phyloP scores from a whole-genome alignment of 2,797 vertebrate genomes.

The Enteromius argenteus region DNA sequence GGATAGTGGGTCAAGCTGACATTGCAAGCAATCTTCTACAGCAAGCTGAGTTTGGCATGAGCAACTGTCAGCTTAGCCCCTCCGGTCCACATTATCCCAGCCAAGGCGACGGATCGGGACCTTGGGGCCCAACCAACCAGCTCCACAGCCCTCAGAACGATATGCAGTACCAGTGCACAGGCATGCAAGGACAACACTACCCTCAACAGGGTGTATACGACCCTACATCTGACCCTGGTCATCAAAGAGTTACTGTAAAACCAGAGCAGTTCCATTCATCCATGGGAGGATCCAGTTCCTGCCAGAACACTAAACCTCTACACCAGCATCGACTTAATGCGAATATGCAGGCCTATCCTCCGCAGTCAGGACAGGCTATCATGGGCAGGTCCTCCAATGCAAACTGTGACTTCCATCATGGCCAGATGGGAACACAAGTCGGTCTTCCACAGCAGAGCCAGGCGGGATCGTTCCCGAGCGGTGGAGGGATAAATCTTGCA shows the following conservation, averaged over 20 bases:
- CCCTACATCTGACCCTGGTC: conserved; percentile 75
- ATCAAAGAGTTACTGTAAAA: conserved; percentile 87
- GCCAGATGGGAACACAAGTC: conserved; percentile 63
- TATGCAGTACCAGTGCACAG: conserved; percentile 68
- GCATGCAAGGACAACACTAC: conserved; percentile 72
- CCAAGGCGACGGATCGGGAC: conserved; percentile 63
- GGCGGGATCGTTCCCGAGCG: conserved; percentile 71
- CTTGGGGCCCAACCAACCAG: conserved; percentile 80
- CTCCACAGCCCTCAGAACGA: conserved; percentile 68
- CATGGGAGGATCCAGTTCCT: conserved; percentile 80
- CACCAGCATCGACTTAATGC: conserved; percentile 74
- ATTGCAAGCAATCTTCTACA: conserved; percentile 80
- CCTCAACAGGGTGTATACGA: conserved; percentile 77
- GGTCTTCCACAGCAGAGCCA: conserved; percentile 69
- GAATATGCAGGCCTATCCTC: conserved; percentile 69
- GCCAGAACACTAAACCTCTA: conserved; percentile 81
- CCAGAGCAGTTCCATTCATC: conserved; percentile 86
- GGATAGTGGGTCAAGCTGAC: conserved; percentile 70
- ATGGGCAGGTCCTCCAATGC: conserved; percentile 73
- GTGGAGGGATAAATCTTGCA: conserved; percentile 73
- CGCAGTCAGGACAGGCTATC: conserved; percentile 59
- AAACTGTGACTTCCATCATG: conserved; percentile 76
- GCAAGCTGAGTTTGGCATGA: conserved; percentile 82
- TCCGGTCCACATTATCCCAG: conserved; percentile 78
- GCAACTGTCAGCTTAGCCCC: conserved; percentile 85